These are phyloP conservation scores for Saxidomus purpurata DNA, from an alignment of 1,140 invertebrate genomes.

Conservation along the genomic window DNA sequence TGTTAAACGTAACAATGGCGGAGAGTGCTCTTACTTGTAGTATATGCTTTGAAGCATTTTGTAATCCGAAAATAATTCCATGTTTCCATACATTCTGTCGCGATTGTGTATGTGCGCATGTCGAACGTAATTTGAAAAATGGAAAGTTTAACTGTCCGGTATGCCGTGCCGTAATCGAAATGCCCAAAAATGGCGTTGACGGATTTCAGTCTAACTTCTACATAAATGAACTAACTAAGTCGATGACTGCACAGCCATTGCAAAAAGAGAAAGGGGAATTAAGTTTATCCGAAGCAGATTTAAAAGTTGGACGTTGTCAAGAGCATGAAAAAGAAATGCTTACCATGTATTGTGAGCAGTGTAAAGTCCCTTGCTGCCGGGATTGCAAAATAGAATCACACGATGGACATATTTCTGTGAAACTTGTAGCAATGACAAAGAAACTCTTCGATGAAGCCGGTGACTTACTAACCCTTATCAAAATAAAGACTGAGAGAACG, in stretches of 20 bases:
- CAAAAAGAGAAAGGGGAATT: background rate
- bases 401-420: conserved; percentile 16
- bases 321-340: background rate
- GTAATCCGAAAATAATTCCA: conserved; percentile 38
- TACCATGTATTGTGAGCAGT: conserved; percentile 4
- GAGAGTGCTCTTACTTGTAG: background rate
- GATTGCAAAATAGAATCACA: conserved; percentile 42
- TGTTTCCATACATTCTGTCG: conserved; percentile 54
- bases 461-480: background rate
- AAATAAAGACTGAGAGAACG: background rate
- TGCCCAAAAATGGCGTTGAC: conserved; percentile 1
- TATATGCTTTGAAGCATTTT: conserved; percentile 31
- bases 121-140: background rate
- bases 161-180: background rate
- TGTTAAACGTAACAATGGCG: background rate
- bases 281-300: background rate
- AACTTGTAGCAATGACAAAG: background rate
- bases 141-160: conserved; percentile 19
- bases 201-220: conserved; percentile 48
- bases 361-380: conserved; percentile 15
- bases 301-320: background rate
- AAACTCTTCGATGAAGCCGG: background rate
- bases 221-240: background rate
- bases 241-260: background rate
- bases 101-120: background rate